These are phyloP conservation scores for Aromia moschata DNA, from an alignment of 2,888 invertebrate species.

Conservation along the genomic window DNA sequence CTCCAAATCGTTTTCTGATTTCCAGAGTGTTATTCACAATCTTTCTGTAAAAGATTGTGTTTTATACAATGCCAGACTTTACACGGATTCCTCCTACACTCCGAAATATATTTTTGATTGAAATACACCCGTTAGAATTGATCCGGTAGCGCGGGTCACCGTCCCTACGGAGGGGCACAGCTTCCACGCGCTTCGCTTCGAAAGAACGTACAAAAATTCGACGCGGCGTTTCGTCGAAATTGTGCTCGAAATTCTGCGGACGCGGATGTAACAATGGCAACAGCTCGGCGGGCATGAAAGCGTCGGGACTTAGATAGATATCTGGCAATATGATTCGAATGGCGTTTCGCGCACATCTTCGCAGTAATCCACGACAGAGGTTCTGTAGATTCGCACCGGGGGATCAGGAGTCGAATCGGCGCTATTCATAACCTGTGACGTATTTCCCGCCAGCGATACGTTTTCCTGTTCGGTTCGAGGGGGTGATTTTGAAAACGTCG, in stretches of 20 bases:
- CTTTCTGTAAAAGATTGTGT: conserved; percentile 53
- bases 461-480: conserved; percentile 26
- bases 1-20: conserved; percentile 35
- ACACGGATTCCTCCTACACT: conserved; percentile 53
- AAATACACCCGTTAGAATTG: conserved; percentile 57
- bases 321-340: conserved; percentile 60
- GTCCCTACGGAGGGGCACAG: conserved; percentile 34
- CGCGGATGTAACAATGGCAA: conserved; percentile 55
- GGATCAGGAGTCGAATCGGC: conserved; percentile 47
- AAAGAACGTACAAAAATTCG: neutral
- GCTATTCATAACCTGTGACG: conserved; percentile 55
- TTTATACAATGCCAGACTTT: conserved; percentile 53
- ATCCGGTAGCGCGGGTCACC: conserved; percentile 45
- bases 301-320: conserved; percentile 57
- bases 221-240: conserved; percentile 31
- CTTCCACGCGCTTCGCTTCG: neutral
- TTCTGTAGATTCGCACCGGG: conserved; percentile 56
- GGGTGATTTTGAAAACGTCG: conserved; percentile 27
- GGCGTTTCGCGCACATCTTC: conserved; percentile 56
- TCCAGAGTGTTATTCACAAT: conserved; percentile 37
- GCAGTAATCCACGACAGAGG: conserved; percentile 56
- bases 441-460: conserved; percentile 32
- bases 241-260: conserved; percentile 44
- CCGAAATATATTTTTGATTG: conserved; percentile 59
- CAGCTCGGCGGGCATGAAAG: conserved; percentile 55